These are phyloP conservation scores for Eurosta solidaginis DNA, from an alignment of 1,140 invertebrate genomes.

Conservation along the genomic window DNA sequence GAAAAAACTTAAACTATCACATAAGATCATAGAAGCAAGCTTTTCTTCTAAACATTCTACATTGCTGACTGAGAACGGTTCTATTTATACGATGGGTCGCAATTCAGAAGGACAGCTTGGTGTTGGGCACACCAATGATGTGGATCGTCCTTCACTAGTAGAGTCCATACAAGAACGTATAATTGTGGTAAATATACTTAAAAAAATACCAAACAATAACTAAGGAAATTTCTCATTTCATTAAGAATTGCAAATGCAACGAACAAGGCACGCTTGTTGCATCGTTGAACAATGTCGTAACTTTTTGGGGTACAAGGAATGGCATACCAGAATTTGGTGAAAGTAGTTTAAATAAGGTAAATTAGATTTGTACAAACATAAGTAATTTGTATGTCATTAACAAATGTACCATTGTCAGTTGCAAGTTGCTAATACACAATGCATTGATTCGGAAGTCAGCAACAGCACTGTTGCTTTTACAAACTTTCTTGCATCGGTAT, in stretches of 20 bases:
- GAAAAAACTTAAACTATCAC: slow-evolving; percentile 47
- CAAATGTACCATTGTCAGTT: background rate
- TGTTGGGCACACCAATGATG: slow-evolving; percentile 52
- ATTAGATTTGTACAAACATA: background rate
- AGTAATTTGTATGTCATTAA: background rate
- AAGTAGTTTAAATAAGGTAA: background rate
- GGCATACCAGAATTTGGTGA: slow-evolving; percentile 53
- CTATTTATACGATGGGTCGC: slow-evolving; percentile 70
- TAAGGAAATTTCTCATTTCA: background rate
- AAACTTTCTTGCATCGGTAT: slow-evolving; percentile 58
- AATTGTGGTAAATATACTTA: slow-evolving; percentile 64
- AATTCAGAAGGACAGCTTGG: slow-evolving; percentile 66
- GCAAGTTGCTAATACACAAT: slow-evolving; percentile 1
- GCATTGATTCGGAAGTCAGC: slow-evolving; percentile 45
- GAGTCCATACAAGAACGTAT: slow-evolving; percentile 63
- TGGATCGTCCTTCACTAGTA: slow-evolving; percentile 63
- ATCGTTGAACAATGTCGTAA: slow-evolving; percentile 70
- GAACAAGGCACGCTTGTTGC: slow-evolving; percentile 70
- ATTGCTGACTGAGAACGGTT: slow-evolving; percentile 70
- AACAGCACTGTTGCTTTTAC: slow-evolving; percentile 58
- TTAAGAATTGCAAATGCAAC: slow-evolving; percentile 63
- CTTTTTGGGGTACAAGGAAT: slow-evolving; percentile 71
- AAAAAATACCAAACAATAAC: too few species aligned
- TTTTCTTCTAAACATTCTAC: slow-evolving; percentile 67
- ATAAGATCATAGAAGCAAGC: slow-evolving; percentile 63